A percentile compares a stretch with the other conserved stretches of the same genome.
Conservation (phyloP, 2,888 invertebrate genomes). For the Hypomecis punctinalis region DNA sequence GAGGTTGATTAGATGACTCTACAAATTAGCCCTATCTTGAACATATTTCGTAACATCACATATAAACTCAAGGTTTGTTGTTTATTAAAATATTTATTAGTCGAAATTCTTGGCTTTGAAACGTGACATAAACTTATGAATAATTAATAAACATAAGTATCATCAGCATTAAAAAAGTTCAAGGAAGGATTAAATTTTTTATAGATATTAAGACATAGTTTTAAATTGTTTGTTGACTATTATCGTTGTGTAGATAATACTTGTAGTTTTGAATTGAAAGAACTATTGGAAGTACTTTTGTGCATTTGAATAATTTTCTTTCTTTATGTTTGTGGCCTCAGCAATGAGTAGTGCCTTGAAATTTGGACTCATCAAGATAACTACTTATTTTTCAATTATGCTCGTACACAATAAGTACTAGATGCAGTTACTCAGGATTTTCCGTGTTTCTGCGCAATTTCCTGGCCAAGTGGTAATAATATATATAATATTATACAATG, state of each 20-base stretch:
- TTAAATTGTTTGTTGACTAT: conserved; percentile 5
- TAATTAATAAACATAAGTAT: conserved; percentile 47
- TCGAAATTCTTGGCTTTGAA: conserved; percentile 46
- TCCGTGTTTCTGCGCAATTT: no score
- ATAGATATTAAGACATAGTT: conserved; percentile 6
- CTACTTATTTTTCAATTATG: neutral
- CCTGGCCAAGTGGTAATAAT: no score
- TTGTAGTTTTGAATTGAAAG: conserved; percentile 13
- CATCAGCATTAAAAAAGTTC: conserved; percentile 55
- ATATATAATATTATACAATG: no score
- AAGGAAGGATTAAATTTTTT: conserved; percentile 50
- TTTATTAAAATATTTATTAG: conserved; percentile 51
- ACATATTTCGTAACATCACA: conserved; percentile 52
- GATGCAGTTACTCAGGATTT: no score
- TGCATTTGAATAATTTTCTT: conserved; percentile 22
- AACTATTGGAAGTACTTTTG: conserved; percentile 15
- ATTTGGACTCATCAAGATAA: conserved; percentile 12
- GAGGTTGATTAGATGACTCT: conserved; percentile 41
- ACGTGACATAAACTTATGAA: conserved; percentile 48
- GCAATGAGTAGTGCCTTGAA: conserved; percentile 14
- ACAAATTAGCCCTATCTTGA: conserved; percentile 37
- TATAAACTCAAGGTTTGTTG: conserved; percentile 56
- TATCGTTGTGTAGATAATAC: conserved; percentile 16
- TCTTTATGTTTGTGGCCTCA: conserved; percentile 14
- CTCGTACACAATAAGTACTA: no score